Evolutionary conservation across 2,113 vertebrate species (phyloP).

Genomic region (Picathartes gymnocephalus): DNA sequence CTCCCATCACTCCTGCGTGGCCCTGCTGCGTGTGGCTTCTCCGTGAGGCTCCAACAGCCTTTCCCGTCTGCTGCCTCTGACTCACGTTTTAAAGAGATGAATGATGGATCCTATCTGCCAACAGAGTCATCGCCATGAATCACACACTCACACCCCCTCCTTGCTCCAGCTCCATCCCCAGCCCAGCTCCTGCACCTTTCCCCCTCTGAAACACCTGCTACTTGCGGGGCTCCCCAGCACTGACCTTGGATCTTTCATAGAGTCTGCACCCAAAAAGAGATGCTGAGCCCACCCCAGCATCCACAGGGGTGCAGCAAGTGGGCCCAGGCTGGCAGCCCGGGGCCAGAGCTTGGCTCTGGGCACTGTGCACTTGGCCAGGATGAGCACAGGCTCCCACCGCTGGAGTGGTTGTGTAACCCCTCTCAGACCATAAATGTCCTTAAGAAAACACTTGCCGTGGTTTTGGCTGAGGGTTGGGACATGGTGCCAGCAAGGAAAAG

Average conservation of each 20-base stretch:
- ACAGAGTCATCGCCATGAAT: not conserved
- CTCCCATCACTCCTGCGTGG: fast-evolving
- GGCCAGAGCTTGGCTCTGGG: fast-evolving
- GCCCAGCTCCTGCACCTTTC: not conserved
- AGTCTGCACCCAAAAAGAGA: not conserved
- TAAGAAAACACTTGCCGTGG: fast-evolving
- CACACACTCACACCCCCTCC: not conserved
- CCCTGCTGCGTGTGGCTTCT: not conserved
- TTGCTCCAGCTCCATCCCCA: not conserved
- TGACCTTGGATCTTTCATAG: too few relatives aligned
- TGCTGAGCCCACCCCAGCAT: not conserved
- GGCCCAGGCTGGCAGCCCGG: not conserved
- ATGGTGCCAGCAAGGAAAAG: not conserved
- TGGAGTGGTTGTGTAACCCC: not conserved
- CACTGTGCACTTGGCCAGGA: fast-evolving
- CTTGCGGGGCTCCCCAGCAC: fast-evolving
- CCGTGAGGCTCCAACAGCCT: fast-evolving
- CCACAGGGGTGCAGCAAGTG: fast-evolving
- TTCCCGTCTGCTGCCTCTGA: slow-evolving; percentile 12
- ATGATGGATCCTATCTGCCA: not conserved
- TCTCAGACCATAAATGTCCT: not conserved
- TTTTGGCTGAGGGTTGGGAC: not conserved
- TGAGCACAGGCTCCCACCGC: not conserved
- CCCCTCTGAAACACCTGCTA: fast-evolving
- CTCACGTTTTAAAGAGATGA: not conserved